phyloP scores from a whole-genome alignment of 2,888 invertebrate species.

The Tetanocera ferruginea region DNA sequence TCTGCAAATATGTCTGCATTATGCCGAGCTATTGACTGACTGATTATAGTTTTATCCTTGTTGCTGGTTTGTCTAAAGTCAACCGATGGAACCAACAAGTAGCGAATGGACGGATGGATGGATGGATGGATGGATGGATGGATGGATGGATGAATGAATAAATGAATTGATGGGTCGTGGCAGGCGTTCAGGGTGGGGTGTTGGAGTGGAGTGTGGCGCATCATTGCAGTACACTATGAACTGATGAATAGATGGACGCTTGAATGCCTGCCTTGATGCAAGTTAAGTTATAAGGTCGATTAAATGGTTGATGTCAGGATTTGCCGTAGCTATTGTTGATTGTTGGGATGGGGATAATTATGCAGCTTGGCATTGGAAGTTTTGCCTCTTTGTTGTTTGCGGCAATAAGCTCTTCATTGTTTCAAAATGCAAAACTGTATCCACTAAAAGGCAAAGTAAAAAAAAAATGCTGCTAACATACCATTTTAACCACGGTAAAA shows the following conservation, averaged over 20 bases:
- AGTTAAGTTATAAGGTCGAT: background rate
- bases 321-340: background rate
- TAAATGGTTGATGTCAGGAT: background rate
- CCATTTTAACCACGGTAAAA: too few relatives aligned
- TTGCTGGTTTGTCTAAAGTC: background rate
- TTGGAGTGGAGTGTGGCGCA: background rate
- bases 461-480: too few relatives aligned
- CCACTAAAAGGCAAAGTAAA: too few relatives aligned
- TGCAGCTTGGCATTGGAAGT: too few relatives aligned
- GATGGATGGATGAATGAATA: background rate
- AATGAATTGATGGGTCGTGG: background rate
- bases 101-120: background rate
- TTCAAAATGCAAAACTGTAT: too few relatives aligned
- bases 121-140: conserved; percentile 14
- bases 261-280: background rate
- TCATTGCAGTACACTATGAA: background rate
- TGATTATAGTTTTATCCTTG: conserved; percentile 14
- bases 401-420: too few relatives aligned
- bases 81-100: conserved; percentile 3
- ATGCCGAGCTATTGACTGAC: conserved; percentile 22
- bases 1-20: conserved; percentile 27
- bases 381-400: too few relatives aligned
- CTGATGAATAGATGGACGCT: background rate
- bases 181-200: background rate
- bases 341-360: too few relatives aligned